Evolutionary conservation across 2,888 invertebrate genomes (phyloP).

Genomic region (Plusia festucae): DNA sequence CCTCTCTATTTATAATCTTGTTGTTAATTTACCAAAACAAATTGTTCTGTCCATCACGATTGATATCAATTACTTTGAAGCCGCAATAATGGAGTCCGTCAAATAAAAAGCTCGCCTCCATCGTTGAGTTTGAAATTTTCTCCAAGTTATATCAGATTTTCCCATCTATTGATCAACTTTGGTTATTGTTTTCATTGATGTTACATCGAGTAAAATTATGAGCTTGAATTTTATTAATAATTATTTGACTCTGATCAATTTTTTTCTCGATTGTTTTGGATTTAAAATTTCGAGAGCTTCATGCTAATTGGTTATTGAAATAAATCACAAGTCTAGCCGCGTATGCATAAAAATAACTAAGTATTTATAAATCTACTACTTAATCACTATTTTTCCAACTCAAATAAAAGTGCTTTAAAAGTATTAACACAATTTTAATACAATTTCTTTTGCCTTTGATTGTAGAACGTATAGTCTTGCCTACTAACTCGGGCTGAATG

Average conservation of each 20-base stretch:
- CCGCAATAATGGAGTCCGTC: conserved; percentile 35
- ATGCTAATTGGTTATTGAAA: not conserved
- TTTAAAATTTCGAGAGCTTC: not conserved
- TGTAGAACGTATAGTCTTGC: no score
- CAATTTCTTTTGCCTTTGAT: not conserved
- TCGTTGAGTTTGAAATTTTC: conserved; percentile 41
- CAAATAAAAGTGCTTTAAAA: not conserved
- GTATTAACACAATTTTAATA: not conserved
- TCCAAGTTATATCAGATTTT: conserved; percentile 40
- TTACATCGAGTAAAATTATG: conserved; percentile 31
- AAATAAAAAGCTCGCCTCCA: conserved; percentile 35
- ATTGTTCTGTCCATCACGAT: conserved; percentile 25
- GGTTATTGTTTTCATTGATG: conserved; percentile 39
- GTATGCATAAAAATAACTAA: no score
- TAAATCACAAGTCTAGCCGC: no score
- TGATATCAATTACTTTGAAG: conserved; percentile 29
- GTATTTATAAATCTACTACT: no score
- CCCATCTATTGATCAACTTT: conserved; percentile 35
- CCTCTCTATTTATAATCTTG: not conserved
- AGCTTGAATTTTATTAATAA: conserved; percentile 25
- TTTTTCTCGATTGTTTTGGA: conserved; percentile 15
- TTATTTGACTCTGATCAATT: conserved; percentile 27
- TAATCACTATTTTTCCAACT: not conserved
- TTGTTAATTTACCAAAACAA: conserved; percentile 22
- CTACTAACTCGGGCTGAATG: no score